A percentile compares a stretch with the other conserved stretches of the same genome.
These are phyloP conservation scores for Forbesichthys papilliferus DNA, from an alignment of 2,113 vertebrate species.

Conservation along the genomic window DNA sequence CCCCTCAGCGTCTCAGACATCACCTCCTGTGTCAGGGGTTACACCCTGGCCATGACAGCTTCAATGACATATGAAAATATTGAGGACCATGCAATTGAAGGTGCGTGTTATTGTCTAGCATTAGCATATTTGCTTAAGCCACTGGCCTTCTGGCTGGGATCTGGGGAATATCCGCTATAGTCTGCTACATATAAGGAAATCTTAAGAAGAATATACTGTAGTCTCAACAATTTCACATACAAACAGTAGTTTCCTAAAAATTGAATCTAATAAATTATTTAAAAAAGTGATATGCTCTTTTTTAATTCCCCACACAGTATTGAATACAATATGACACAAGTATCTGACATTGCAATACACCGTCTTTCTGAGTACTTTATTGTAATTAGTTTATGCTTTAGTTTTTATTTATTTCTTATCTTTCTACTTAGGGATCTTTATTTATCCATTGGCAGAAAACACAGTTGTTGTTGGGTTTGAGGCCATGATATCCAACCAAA, in stretches of 20 bases:
- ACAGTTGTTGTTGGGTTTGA: constrained; percentile 90
- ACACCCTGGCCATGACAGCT: constrained; percentile 89
- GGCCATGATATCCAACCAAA: constrained; percentile 81
- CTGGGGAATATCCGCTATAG: background rate
- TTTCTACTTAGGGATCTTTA: constrained; percentile 84
- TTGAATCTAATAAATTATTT: background rate
- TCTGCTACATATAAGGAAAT: too few species aligned
- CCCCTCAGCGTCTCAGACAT: constrained; percentile 87
- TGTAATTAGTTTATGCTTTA: background rate
- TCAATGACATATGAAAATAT: constrained; percentile 92
- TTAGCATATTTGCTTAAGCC: background rate
- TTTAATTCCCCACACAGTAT: too few species aligned
- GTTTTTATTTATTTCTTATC: background rate
- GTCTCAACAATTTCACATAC: too few species aligned
- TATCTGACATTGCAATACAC: background rate
- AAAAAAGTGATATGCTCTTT: background rate
- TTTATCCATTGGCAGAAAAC: constrained; percentile 89
- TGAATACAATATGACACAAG: background rate
- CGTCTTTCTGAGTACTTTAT: background rate
- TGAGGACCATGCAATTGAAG: constrained; percentile 86
- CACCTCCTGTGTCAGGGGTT: constrained; percentile 90
- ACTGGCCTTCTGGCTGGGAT: background rate
- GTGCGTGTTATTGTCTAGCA: constrained; percentile 65
- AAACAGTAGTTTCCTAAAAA: background rate
- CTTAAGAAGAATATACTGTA: too few species aligned